Evolutionary conservation across 1,140 invertebrate genomes (phyloP).

Genomic region (Conus betulinus): DNA sequence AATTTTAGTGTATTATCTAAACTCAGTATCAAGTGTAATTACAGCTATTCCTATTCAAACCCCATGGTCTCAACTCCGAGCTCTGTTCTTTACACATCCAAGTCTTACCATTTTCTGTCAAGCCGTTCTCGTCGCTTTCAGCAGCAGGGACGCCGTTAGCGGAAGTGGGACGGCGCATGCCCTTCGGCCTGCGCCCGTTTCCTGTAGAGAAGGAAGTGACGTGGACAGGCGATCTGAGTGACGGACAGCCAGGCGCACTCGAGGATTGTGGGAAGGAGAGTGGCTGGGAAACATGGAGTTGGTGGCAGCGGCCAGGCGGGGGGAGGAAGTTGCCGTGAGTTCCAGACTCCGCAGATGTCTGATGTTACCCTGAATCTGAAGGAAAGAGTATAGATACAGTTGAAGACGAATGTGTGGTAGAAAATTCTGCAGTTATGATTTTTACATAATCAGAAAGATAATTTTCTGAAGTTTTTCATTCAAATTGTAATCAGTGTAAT

Average conservation of each 20-base stretch:
- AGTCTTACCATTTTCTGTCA: no score
- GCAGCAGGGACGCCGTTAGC: background rate
- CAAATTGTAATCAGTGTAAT: no score
- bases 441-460: no score
- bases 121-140: background rate
- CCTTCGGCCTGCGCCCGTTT: background rate
- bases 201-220: background rate
- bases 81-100: no score
- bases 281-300: background rate
- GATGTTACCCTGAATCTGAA: background rate
- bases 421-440: no score
- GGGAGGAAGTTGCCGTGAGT: background rate
- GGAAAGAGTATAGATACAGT: no score
- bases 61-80: no score
- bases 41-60: no score
- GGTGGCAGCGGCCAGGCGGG: background rate
- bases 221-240: background rate
- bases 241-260: background rate
- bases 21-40: no score
- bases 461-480: no score
- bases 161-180: conserved; percentile 1
- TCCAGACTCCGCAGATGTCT: background rate
- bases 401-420: no score
- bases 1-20: no score
- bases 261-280: background rate